Conservation (phyloP, 2,797 vertebrate genomes). For the Propithecus deckenii region DNA sequence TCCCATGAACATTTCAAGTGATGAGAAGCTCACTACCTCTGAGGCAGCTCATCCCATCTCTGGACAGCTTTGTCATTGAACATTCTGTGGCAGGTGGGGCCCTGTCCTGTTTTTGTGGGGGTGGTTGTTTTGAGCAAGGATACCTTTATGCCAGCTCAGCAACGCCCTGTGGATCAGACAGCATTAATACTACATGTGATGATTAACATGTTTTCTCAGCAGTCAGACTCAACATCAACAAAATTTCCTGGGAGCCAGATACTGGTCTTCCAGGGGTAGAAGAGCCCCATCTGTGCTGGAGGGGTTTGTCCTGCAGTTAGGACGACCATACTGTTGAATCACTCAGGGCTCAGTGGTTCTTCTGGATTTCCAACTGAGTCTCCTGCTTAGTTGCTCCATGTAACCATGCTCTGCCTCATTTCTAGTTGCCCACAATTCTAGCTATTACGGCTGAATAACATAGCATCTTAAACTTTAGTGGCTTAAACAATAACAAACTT, state of each 20-base stretch:
- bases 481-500: not conserved
- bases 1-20: not conserved
- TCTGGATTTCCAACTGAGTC: not conserved
- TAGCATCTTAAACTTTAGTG: not conserved
- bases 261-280: not conserved
- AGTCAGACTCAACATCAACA: not conserved
- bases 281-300: not conserved
- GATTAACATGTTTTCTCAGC: not conserved
- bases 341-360: not conserved
- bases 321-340: no score
- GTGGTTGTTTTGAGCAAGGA: not conserved
- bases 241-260: not conserved
- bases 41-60: not conserved
- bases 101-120: not conserved
- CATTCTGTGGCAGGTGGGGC: accelerated
- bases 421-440: not conserved
- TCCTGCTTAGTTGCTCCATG: not conserved
- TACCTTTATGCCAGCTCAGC: not conserved
- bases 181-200: not conserved
- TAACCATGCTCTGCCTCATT: not conserved
- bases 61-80: not conserved
- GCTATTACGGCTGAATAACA: not conserved
- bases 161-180: not conserved
- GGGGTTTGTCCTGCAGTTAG: not conserved
- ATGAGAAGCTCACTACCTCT: not conserved